Evolutionary conservation across 2,888 invertebrate genomes (phyloP).

Genomic region (Lepetodrilus schrolli): DNA sequence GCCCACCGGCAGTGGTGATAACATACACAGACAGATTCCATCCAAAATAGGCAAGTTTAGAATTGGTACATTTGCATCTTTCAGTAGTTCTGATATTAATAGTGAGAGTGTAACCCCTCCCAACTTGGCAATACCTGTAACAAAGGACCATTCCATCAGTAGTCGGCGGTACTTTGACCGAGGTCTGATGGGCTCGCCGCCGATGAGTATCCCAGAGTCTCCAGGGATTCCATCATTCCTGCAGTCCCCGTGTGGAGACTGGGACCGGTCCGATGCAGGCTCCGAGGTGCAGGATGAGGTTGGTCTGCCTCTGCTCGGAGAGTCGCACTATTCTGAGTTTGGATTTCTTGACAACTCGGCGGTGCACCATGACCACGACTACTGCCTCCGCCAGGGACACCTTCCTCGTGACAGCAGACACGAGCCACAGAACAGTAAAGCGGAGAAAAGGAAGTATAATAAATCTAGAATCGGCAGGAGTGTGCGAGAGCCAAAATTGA

Average conservation of each 20-base stretch:
- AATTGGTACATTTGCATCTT: constrained; percentile 67
- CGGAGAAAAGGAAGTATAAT: constrained; percentile 41
- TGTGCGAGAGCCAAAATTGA: constrained; percentile 35
- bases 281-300: constrained; percentile 47
- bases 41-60: constrained; percentile 63
- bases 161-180: constrained; percentile 29
- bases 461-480: constrained; percentile 28
- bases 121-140: constrained; percentile 1
- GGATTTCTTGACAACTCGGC: constrained; percentile 31
- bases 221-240: constrained; percentile 37
- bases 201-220: constrained; percentile 28
- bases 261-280: constrained; percentile 50
- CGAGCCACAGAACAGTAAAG: constrained; percentile 2
- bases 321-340: constrained; percentile 26
- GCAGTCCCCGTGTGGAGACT: constrained; percentile 47
- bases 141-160: constrained; percentile 21
- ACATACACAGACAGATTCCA: background rate
- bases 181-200: constrained; percentile 33
- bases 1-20: constrained; percentile 12
- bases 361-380: constrained; percentile 66
- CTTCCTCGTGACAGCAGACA: background rate
- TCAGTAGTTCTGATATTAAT: constrained; percentile 62
- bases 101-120: constrained; percentile 39
- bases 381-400: constrained; percentile 47
- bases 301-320: constrained; percentile 29